phyloP scores from a whole-genome alignment of 1,140 invertebrate genomes.

The Bemisia tabaci region DNA sequence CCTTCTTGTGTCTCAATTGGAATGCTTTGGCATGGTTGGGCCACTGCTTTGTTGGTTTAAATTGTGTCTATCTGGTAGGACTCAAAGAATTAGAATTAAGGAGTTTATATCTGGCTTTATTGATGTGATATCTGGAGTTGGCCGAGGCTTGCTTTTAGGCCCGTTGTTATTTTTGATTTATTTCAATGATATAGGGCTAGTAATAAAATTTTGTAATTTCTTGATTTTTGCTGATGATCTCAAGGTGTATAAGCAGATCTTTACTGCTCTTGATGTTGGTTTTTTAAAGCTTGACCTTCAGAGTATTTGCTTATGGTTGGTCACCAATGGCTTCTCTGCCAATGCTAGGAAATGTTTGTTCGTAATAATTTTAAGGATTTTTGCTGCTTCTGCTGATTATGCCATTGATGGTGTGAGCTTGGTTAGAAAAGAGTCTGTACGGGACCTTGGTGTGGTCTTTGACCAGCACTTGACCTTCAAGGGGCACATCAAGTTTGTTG shows the following conservation, averaged over 20 bases:
- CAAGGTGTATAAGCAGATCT: conserved; percentile 2
- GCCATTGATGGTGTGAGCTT: too few relatives aligned
- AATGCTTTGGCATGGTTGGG: conserved; percentile 1
- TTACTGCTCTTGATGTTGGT: neutral
- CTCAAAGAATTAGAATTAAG: conserved; percentile 2
- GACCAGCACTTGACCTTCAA: too few relatives aligned
- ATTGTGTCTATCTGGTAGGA: conserved; percentile 6
- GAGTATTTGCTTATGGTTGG: too few relatives aligned
- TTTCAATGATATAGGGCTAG: conserved; percentile 4
- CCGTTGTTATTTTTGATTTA: conserved; percentile 2
- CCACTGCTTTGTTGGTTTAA: conserved; percentile 5
- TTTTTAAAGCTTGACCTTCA: too few relatives aligned
- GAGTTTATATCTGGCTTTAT: conserved; percentile 3
- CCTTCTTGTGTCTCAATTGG: conserved; percentile 1
- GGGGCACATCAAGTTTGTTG: too few relatives aligned
- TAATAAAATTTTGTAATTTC: neutral
- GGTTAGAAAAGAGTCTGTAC: too few relatives aligned
- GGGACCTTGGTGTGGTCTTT: too few relatives aligned
- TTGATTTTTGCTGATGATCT: conserved; percentile 2
- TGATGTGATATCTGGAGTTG: conserved; percentile 6
- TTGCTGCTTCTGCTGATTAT: too few relatives aligned
- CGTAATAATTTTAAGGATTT: too few relatives aligned
- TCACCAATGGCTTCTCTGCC: too few relatives aligned
- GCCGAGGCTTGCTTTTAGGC: conserved; percentile 4
- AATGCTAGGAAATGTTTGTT: too few relatives aligned